Percentiles rank a stretch among this genome's conserved stretches.
phyloP scores from a whole-genome alignment of 2,113 vertebrate species.

The Hyperopisus bebe region DNA sequence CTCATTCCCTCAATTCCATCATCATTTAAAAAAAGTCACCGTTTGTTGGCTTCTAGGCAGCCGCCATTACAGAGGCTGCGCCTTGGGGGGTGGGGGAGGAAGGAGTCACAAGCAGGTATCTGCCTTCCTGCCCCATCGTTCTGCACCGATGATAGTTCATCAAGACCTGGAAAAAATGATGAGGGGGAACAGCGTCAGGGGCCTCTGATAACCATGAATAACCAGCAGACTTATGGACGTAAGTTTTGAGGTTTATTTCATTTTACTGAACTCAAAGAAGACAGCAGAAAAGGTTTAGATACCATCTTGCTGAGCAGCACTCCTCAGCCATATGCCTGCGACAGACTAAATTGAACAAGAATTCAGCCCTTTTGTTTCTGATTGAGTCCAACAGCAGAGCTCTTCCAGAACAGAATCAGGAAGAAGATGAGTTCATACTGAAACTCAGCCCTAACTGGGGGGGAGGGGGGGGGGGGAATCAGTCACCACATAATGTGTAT shows the following conservation, averaged over 20 bases:
- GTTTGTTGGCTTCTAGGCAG: neutral
- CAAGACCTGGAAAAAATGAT: conserved; percentile 39
- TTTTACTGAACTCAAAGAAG: neutral
- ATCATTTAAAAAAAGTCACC: neutral
- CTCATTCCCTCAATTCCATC: neutral
- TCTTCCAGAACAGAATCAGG: neutral
- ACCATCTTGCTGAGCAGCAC: neutral
- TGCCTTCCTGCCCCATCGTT: conserved; percentile 12
- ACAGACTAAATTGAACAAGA: neutral
- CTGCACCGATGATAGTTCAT: conserved; percentile 20
- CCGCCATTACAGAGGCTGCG: neutral
- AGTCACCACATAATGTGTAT: neutral
- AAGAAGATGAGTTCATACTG: neutral
- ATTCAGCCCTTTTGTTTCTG: neutral
- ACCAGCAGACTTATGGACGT: neutral
- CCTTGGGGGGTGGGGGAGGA: neutral
- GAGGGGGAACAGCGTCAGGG: neutral
- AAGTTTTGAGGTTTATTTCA: neutral
- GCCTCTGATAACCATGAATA: neutral
- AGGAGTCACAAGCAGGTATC: neutral
- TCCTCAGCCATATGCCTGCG: neutral
- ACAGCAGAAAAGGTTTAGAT: neutral
- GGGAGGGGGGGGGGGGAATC: neutral
- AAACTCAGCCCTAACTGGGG: neutral
- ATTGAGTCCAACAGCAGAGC: neutral